Percentiles rank a stretch among this genome's conserved stretches.
Evolutionary conservation across 1,140 invertebrate genomes (phyloP).

Genomic region (Drosophila saltans): DNA sequence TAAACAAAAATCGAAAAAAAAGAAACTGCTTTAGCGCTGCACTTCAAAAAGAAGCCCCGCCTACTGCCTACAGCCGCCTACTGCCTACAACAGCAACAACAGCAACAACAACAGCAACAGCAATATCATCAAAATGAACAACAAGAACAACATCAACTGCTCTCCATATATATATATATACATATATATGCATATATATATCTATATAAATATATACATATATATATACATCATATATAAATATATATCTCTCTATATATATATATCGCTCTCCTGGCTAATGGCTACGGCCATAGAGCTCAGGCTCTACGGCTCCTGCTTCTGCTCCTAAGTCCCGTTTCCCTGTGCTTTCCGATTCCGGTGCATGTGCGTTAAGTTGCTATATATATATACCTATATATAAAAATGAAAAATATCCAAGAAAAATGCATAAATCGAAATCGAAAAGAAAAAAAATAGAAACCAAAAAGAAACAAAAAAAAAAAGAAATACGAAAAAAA

Average conservation of each 20-base stretch:
- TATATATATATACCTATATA: slow-evolving; percentile 40
- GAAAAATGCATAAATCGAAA: slow-evolving; percentile 35
- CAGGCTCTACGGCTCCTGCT: slow-evolving; percentile 76
- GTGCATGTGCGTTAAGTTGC: slow-evolving; percentile 80
- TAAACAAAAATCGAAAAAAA: slow-evolving; percentile 27
- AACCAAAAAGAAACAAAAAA: slow-evolving; percentile 43
- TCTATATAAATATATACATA: not conserved
- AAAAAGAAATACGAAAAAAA: slow-evolving; percentile 32
- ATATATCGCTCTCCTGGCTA: slow-evolving; percentile 18
- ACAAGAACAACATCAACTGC: slow-evolving; percentile 34
- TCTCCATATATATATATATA: slow-evolving; percentile 4
- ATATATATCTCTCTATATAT: slow-evolving; percentile 17
- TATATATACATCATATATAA: not conserved
- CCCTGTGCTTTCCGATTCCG: slow-evolving; percentile 80
- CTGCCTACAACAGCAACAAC: slow-evolving; percentile 14
- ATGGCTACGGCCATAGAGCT: slow-evolving; percentile 43
- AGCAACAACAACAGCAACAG: slow-evolving; percentile 13
- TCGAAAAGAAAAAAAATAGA: slow-evolving; percentile 39
- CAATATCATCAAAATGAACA: slow-evolving; percentile 11
- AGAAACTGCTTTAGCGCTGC: slow-evolving; percentile 13
- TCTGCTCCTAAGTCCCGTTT: slow-evolving; percentile 80
- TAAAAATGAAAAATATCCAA: slow-evolving; percentile 12
- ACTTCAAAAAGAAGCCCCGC: slow-evolving; percentile 11
- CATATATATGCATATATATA: not conserved
- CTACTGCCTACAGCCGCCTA: slow-evolving; percentile 12